Conservation (phyloP, 2,797 vertebrate species). For the Onychomys torridus region DNA sequence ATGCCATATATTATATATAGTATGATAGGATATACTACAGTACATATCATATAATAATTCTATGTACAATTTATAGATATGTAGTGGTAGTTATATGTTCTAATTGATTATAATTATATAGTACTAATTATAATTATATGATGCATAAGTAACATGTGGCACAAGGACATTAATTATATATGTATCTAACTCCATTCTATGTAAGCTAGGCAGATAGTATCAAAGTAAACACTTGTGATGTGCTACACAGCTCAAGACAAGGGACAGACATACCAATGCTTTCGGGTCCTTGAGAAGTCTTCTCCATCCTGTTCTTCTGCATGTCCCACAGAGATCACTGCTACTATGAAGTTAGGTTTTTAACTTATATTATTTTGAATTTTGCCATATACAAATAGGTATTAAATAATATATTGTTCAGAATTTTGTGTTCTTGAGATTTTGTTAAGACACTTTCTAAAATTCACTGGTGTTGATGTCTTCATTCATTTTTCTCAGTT, state of each 20-base stretch:
- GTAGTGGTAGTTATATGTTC: background rate
- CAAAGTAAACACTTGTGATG: background rate
- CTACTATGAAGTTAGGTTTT: background rate
- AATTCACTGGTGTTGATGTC: background rate
- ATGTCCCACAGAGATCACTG: background rate
- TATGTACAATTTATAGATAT: background rate
- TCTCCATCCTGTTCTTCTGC: background rate
- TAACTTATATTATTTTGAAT: background rate
- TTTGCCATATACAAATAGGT: background rate
- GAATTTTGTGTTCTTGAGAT: background rate
- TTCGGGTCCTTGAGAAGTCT: background rate
- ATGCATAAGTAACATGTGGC: background rate
- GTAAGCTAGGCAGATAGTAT: background rate
- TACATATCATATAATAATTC: background rate
- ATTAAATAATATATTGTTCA: background rate
- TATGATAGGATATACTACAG: background rate
- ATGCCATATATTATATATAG: background rate
- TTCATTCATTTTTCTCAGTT: conserved; percentile 10
- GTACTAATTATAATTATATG: background rate
- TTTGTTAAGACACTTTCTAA: conserved; percentile 34
- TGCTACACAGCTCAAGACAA: background rate
- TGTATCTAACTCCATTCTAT: background rate
- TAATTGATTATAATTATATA: background rate
- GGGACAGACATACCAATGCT: background rate
- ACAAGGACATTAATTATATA: background rate